These are phyloP conservation scores for Malacoraja senta DNA, from an alignment of 2,797 vertebrate genomes.

Conservation along the genomic window DNA sequence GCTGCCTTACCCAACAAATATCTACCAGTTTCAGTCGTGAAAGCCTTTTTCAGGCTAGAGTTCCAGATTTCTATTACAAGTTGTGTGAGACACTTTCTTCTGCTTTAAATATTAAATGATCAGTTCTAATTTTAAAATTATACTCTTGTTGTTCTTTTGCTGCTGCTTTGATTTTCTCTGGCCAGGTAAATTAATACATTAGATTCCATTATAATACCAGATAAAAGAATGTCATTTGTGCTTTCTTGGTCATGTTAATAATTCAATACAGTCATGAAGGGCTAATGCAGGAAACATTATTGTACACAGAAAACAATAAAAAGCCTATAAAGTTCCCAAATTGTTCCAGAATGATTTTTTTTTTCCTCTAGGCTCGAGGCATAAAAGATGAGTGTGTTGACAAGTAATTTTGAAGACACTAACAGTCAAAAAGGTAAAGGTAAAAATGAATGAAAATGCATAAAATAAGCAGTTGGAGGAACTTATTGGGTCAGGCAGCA, in stretches of 20 bases:
- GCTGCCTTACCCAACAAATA: not conserved
- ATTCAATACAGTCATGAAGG: not conserved
- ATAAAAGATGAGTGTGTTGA: not conserved
- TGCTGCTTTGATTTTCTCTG: not conserved
- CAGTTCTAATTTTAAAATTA: not conserved
- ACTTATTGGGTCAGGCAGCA: too few species aligned
- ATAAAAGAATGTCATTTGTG: not conserved
- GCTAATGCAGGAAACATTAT: not conserved
- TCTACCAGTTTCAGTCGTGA: not conserved
- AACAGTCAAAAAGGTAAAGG: not conserved
- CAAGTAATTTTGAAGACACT: too few species aligned
- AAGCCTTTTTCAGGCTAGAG: not conserved
- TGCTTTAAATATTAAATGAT: not conserved
- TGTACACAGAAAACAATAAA: not conserved
- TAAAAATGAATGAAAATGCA: not conserved
- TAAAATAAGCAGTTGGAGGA: too few species aligned
- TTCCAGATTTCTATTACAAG: not conserved
- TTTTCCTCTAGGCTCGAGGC: not conserved
- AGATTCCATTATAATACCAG: not conserved
- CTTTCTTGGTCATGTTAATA: not conserved
- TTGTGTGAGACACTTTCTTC: not conserved
- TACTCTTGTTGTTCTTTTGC: not conserved
- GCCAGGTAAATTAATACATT: not conserved
- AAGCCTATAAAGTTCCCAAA: not conserved
- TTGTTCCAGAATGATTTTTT: not conserved